phyloP scores from a whole-genome alignment of 2,113 vertebrate genomes.

The Elgaria multicarinata region DNA sequence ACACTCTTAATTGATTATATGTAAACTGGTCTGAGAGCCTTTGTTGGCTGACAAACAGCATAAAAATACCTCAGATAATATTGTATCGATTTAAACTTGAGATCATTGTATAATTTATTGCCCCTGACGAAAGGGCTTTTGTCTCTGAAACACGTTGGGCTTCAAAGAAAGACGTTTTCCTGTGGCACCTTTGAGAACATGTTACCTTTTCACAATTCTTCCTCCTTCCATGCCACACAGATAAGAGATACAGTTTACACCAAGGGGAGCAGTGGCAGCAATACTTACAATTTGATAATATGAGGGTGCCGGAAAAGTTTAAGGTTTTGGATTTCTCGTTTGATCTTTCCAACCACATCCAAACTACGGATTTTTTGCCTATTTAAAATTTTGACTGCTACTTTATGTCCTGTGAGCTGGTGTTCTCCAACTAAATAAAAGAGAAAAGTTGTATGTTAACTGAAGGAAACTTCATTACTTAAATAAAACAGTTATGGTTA shows the following conservation, averaged over 20 bases:
- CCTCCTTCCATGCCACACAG: not conserved
- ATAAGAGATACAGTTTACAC: not conserved
- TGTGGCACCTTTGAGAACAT: no score
- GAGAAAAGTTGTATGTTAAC: constrained; percentile 58
- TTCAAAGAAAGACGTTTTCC: no score
- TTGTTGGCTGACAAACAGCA: no score
- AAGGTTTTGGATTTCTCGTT: constrained; percentile 97
- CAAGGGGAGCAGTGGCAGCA: not conserved
- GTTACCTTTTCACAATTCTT: not conserved
- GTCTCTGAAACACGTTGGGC: no score
- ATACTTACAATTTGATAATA: constrained; percentile 98
- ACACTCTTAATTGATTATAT: no score
- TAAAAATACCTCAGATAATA: no score
- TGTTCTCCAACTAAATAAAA: constrained; percentile 91
- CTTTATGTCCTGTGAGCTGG: constrained; percentile 97
- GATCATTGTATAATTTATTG: no score
- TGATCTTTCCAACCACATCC: constrained; percentile 99
- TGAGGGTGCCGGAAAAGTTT: constrained; percentile 98
- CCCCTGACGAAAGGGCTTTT: no score
- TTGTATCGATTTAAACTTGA: no score
- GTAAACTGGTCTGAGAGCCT: no score
- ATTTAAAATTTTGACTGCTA: constrained; percentile 98
- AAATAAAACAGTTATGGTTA: not conserved
- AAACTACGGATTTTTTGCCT: constrained; percentile 98
- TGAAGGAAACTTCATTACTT: not conserved